Percentiles rank a stretch among this genome's conserved stretches.
phyloP scores from a whole-genome alignment of 1,140 invertebrate species.

The Probaryconus sp. region DNA sequence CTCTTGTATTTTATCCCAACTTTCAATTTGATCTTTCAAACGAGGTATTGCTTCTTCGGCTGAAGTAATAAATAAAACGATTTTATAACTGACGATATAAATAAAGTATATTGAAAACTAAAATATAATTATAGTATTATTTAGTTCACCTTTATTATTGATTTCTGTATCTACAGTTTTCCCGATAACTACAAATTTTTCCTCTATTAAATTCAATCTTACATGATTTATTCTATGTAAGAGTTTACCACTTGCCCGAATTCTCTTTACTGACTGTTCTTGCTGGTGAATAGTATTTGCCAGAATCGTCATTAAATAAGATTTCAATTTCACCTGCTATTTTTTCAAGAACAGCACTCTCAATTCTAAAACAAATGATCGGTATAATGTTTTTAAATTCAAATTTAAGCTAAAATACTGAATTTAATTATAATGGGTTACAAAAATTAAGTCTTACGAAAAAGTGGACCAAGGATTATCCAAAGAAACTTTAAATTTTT shows the following conservation, averaged over 20 bases:
- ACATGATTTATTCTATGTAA: constrained; percentile 12
- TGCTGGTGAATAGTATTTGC: constrained; percentile 2
- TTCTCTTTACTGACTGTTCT: constrained; percentile 1
- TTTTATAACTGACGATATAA: too few species aligned
- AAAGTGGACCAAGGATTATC: constrained; percentile 1
- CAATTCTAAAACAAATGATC: constrained; percentile 6
- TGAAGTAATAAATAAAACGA: too few species aligned
- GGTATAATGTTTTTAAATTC: too few species aligned
- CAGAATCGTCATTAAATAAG: neutral
- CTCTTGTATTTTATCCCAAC: too few species aligned
- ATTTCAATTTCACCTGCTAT: constrained; percentile 7
- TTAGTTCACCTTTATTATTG: too few species aligned
- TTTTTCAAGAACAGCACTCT: neutral
- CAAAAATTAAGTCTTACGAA: constrained; percentile 16
- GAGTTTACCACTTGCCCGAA: constrained; percentile 7
- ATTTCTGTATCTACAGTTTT: too few species aligned
- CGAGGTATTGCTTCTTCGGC: too few species aligned
- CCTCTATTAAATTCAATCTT: constrained; percentile 2
- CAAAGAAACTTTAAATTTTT: neutral
- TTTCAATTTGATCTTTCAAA: too few species aligned
- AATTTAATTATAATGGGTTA: too few species aligned
- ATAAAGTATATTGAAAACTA: too few species aligned
- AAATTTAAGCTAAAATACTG: too few species aligned
- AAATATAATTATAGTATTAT: too few species aligned
- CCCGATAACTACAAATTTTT: constrained; percentile 1